Percentiles rank a stretch among this genome's conserved stretches.
These are phyloP conservation scores for Disparrhopalites patrizii DNA, from an alignment of 2,888 invertebrate genomes.

Conservation along the genomic window DNA sequence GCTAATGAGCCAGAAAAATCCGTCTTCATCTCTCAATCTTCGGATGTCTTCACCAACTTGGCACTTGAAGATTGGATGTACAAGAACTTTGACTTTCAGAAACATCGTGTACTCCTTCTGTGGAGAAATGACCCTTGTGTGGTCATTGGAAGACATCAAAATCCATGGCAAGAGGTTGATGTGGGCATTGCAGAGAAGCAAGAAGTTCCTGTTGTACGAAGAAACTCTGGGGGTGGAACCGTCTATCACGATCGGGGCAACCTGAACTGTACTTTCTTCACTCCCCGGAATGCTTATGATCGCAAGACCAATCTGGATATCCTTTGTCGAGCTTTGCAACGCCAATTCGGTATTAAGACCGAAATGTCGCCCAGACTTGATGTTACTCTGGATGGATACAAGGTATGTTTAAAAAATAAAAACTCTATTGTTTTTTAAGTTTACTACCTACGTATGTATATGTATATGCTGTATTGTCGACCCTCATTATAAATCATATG, in stretches of 20 bases:
- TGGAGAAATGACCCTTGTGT: slow-evolving; percentile 94
- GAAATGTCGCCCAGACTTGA: slow-evolving; percentile 79
- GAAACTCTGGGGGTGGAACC: slow-evolving; percentile 92
- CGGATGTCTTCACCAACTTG: slow-evolving; percentile 79
- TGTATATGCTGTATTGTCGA: neutral
- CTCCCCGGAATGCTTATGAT: slow-evolving; percentile 74
- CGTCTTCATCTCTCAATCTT: slow-evolving; percentile 86
- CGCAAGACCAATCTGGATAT: slow-evolving; percentile 82
- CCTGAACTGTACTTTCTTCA: slow-evolving; percentile 88
- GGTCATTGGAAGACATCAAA: slow-evolving; percentile 94
- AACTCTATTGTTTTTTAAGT: too few species aligned
- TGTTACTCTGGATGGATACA: slow-evolving; percentile 71
- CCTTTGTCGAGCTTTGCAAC: slow-evolving; percentile 74
- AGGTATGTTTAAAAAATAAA: too few species aligned
- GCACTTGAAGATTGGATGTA: slow-evolving; percentile 97
- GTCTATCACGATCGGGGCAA: slow-evolving; percentile 95
- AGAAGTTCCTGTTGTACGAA: slow-evolving; percentile 72
- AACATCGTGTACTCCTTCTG: slow-evolving; percentile 79
- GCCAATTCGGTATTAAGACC: slow-evolving; percentile 74
- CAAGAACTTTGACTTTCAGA: slow-evolving; percentile 74
- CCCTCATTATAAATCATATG: neutral
- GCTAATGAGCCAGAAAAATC: slow-evolving; percentile 59
- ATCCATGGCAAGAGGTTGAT: slow-evolving; percentile 92
- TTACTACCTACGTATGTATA: neutral
- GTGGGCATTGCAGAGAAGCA: slow-evolving; percentile 62